Evolutionary conservation across 2,888 invertebrate genomes (phyloP), one percentile per base, ranked within the genome.

Genomic region (Nephrotoma guestfalica): DNA sequence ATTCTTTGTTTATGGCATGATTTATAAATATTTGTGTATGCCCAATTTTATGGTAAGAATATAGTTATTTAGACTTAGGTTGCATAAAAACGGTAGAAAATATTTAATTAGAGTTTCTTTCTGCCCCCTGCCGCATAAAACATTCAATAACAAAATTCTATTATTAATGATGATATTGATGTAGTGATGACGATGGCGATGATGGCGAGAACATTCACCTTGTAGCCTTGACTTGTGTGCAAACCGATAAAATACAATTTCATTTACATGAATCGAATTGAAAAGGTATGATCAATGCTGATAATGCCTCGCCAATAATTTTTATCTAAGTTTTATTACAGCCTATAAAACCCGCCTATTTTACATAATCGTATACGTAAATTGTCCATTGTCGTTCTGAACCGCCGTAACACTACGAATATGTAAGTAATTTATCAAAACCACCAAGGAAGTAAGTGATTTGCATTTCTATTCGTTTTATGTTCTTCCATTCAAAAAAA

Each of bases 191-290:
- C 30, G 71, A 30, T 71, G 18, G 30, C 30, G 71, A 71, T 42
- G 84, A 85, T 85, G 85, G 43, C 0, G 42, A 18, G 43, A 43
- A 15, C 84, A 43, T 18, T 85, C 43, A 85, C 85, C 85, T 85
- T 43, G 13, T 85, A 85, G 85, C 85, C 85, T 85, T 85, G 85
- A 85, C 43, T 30, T 30, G 85, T 85, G 15, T 85, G 85, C 43
- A 85, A 85, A 85, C 42, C 85, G 43, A 85, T 85, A 43, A 85
- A 85, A 40, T 13, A 42, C 41, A 85, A 42, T 85, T 51, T 4
- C 43, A n/a, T 7, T 6, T 15, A 0, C 43, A n/a, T 7, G 51
- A n/a, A 51, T 15, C 51, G 15, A 51, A 18, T 9, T 15, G 15
- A 15, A 51, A 4, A 51, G 5, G 15, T 51, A 51, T 51, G 18